Evolutionary conservation across 2,113 vertebrate species (phyloP).

Genomic region (Thunnus maccoyii): DNA sequence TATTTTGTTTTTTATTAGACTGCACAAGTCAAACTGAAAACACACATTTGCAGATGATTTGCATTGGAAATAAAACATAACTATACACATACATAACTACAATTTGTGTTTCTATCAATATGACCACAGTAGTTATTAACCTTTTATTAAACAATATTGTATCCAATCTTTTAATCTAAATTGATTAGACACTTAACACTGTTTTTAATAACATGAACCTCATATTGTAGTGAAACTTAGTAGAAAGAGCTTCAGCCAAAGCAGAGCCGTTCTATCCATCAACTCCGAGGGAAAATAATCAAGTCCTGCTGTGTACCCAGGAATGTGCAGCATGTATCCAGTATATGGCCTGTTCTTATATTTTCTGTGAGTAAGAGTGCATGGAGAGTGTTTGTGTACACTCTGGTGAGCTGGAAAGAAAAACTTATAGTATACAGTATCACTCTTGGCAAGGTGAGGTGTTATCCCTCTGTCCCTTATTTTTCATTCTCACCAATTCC

Average conservation of each 20-base stretch:
- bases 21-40: not conserved
- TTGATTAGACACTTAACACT: not conserved
- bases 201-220: not conserved
- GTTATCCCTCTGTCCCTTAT: not conserved
- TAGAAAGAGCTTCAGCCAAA: constrained; percentile 2
- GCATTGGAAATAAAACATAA: no score
- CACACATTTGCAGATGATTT: no score
- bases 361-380: constrained; percentile 26
- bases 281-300: constrained; percentile 10
- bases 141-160: not conserved
- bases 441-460: constrained; percentile 20
- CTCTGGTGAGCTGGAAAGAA: not conserved
- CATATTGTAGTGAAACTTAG: not conserved
- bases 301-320: constrained; percentile 30
- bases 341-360: not conserved
- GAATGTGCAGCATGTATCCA: constrained; percentile 42
- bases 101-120: not conserved
- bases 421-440: constrained; percentile 1
- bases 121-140: not conserved
- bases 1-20: no score
- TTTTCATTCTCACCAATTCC: constrained; percentile 15
- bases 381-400: not conserved
- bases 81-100: no score
- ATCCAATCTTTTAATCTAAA: not conserved
- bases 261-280: not conserved